Evolutionary conservation across 2,888 invertebrate genomes (phyloP).

Genomic region (Malachius bipustulatus): DNA sequence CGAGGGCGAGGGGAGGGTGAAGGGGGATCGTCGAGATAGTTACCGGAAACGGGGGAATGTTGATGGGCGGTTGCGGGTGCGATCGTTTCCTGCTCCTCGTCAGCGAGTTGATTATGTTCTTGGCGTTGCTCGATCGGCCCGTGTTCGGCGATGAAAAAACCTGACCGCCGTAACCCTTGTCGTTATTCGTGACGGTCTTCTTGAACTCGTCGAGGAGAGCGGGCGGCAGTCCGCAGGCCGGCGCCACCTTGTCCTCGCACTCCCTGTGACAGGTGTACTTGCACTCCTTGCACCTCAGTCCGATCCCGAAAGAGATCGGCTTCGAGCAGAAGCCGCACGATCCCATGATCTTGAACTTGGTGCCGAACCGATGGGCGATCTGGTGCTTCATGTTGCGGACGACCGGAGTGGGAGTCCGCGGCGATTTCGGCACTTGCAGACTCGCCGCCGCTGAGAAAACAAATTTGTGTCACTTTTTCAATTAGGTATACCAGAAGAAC

Average conservation of each 20-base stretch:
- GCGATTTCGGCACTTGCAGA: constrained; percentile 50
- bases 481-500: constrained; percentile 5
- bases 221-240: constrained; percentile 83
- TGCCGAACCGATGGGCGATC: constrained; percentile 82
- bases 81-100: constrained; percentile 42
- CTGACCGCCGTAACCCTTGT: constrained; percentile 12
- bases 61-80: constrained; percentile 44
- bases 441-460: constrained; percentile 33
- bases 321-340: constrained; percentile 78
- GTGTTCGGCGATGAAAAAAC: constrained; percentile 39
- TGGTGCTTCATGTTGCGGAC: constrained; percentile 76
- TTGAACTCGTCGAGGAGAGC: constrained; percentile 75
- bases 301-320: constrained; percentile 50
- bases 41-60: constrained; percentile 46
- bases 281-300: constrained; percentile 87
- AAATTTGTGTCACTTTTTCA: constrained; percentile 5
- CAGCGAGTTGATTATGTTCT: constrained; percentile 34
- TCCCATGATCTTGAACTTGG: constrained; percentile 77
- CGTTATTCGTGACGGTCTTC: constrained; percentile 40
- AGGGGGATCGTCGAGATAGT: constrained; percentile 21
- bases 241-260: constrained; percentile 83
- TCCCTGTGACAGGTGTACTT: constrained; percentile 84
- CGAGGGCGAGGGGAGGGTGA: background rate
- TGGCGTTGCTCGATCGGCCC: constrained; percentile 34
- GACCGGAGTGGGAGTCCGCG: constrained; percentile 36